Evolutionary conservation across 2,113 vertebrate species (phyloP).

Genomic region (Henicopernis longicauda): DNA sequence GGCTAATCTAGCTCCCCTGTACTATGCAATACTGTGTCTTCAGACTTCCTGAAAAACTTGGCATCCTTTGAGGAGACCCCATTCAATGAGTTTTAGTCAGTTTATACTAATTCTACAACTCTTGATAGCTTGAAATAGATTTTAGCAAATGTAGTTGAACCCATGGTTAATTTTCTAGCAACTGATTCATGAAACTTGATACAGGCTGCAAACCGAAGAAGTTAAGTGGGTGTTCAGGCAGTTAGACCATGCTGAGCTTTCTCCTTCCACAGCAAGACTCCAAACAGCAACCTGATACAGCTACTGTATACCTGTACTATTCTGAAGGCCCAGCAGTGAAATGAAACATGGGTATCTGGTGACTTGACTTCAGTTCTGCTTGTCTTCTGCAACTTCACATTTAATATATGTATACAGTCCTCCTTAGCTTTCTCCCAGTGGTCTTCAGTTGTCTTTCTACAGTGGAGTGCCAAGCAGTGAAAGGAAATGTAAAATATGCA

Average conservation of each 20-base stretch:
- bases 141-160: not conserved
- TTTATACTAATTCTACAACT: not conserved
- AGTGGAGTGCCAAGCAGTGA: not conserved
- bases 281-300: not conserved
- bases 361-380: not conserved
- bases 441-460: not conserved
- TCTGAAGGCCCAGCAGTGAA: not conserved
- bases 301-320: not conserved
- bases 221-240: not conserved
- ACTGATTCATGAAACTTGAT: not conserved
- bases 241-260: not conserved
- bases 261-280: not conserved
- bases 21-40: not conserved
- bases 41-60: not conserved
- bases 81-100: not conserved
- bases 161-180: not conserved
- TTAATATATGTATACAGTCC: rapidly evolving
- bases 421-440: not conserved
- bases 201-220: not conserved
- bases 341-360: not conserved
- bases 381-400: not conserved
- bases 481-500: not conserved
- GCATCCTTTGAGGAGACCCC: not conserved
- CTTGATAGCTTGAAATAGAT: not conserved
- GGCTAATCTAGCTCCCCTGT: not conserved